Evolutionary conservation across 2,888 invertebrate genomes (phyloP), one percentile per base, ranked within the genome.

Genomic region (Caenorhabditis sinica): DNA sequence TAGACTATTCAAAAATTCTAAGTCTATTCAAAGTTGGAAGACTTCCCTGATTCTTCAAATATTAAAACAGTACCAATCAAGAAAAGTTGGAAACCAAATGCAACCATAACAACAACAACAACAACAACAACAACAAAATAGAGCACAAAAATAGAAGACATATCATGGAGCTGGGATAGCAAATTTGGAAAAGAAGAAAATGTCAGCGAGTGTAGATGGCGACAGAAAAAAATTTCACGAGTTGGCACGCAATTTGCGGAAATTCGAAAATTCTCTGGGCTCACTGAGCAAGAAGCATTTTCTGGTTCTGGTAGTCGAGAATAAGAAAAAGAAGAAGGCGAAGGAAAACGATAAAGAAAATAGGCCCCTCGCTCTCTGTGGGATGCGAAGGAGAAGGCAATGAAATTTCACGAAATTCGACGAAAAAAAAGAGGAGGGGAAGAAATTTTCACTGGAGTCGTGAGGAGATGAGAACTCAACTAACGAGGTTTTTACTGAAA

Each of bases 231-330:
- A 30, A 8, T 51, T 49, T 36, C 49, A 58, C 58, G 58, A 68
- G 43, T 71, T 69, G 77, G 68, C 77, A 77, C 77, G 77, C 77
- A 69, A 77, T 77, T 77, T 69, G 74, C 74, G 74, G 74, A 74
- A 74, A 74, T 74, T 74, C 74, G 49, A 49, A 49, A 49, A 49
- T 49, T 49, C 40, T n/a, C 40, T 73, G 60, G 77, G 66, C 75
- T 75, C 75, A 66, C 28, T 66, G 77, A 77, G 61, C 61, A 61
- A 60, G 69, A 77, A 69, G 63, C 65, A 40, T 53, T 45, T 36
- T 36, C 33, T 40, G 40, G 40, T 40, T 40, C 40, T 40, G 40
- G 36, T 43, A 15, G 28, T 11, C n/a, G n/a, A 20, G 40, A 13
- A 40, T 33, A 33, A 33, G 33, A 33, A 33, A 33, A 33, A 68